Conservation (phyloP, 2,888 invertebrate genomes). For the Taphrorychus bicolor region DNA sequence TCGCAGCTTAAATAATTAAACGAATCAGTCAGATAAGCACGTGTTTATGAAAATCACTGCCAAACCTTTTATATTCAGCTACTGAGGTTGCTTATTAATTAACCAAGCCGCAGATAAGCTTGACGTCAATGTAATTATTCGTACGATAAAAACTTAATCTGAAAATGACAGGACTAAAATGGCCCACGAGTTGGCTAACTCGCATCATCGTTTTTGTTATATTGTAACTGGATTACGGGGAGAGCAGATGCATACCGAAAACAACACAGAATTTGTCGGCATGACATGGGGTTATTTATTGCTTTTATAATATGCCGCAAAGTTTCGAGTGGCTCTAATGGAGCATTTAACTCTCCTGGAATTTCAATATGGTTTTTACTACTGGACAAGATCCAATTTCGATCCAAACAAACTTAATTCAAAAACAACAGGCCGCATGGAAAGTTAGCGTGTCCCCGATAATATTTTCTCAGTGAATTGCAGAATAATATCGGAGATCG, state of each 20-base stretch:
- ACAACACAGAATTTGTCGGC: background rate
- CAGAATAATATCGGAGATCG: conserved; percentile 23
- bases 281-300: background rate
- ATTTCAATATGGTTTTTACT: background rate
- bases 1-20: no score
- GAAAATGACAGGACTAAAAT: background rate
- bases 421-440: background rate
- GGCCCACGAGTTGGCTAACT: background rate
- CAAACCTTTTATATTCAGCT: background rate
- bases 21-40: no score
- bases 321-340: no score
- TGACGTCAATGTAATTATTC: conserved; percentile 6
- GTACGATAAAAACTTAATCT: background rate
- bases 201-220: conserved; percentile 1
- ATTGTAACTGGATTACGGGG: background rate
- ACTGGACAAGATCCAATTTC: background rate
- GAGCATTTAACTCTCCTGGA: no score
- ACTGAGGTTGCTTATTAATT: background rate
- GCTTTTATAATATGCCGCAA: no score
- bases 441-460: conserved; percentile 17
- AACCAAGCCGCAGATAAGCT: background rate
- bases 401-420: background rate
- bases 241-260: background rate
- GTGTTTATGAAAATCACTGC: background rate
- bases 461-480: conserved; percentile 16